These are phyloP conservation scores for Agrilus mali DNA, from an alignment of 2,888 invertebrate genomes.

Conservation along the genomic window DNA sequence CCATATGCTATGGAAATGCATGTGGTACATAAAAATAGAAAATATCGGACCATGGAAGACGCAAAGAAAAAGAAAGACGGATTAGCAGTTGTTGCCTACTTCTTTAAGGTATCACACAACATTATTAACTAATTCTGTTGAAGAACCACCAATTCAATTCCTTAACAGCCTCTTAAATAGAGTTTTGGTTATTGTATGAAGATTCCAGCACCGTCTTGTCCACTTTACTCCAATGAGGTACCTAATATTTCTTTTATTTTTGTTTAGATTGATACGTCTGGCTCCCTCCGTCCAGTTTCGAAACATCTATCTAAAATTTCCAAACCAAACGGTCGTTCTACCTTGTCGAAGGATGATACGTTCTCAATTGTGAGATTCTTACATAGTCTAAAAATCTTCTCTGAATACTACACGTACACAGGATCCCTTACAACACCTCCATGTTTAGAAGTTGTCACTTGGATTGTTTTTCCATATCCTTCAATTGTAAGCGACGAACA, in stretches of 20 bases:
- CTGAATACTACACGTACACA: no score
- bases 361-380: conserved; percentile 53
- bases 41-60: conserved; percentile 49
- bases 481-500: no score
- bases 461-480: no score
- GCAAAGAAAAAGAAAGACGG: conserved; percentile 59
- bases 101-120: conserved; percentile 70
- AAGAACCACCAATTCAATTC: no score
- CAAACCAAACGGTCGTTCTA: conserved; percentile 44
- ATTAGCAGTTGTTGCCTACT: conserved; percentile 63
- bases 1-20: conserved; percentile 72
- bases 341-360: conserved; percentile 47
- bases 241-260: not conserved
- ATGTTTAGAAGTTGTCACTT: no score
- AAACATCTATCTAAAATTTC: conserved; percentile 43
- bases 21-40: conserved; percentile 63
- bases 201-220: no score
- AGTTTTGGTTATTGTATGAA: no score
- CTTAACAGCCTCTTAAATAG: no score
- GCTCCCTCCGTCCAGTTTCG: conserved; percentile 16
- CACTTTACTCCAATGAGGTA: no score
- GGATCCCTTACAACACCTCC: no score
- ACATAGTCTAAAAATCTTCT: conserved; percentile 18
- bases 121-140: no score
- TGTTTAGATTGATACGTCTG: conserved; percentile 13